Evolutionary conservation across 2,113 vertebrate genomes (phyloP), one percentile per base, ranked within the genome.

Genomic region (Heterotis niloticus): DNA sequence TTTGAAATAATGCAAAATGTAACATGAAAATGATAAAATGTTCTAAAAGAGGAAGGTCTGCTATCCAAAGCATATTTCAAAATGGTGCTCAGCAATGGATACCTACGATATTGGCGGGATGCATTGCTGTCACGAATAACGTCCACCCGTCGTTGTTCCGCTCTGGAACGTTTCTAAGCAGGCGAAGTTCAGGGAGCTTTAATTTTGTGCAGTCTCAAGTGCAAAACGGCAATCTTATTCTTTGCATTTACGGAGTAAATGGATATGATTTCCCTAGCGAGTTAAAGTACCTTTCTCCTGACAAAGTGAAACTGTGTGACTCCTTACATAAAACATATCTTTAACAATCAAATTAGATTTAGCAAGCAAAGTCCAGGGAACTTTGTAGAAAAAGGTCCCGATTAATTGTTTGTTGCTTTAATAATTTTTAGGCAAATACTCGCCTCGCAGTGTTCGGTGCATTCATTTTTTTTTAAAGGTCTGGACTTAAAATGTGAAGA

Each of bases 371-470:
- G 52, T 67, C 10, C 72, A 34, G 5, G 66, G 59, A 65, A 20
- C 56, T 76, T 12, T 10, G 20, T 16, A 59, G 20, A 17, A 24
- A 73, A 56, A 72, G 44, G 44, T 20, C 29, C 23, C 5, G 72
- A 5, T 62, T 9, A 52, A 67, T 59, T 75, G n/a, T 56, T 79
- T 59, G 51, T 26, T 9, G 17, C 26, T 78, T 65, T 14, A 66
- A 18, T 84, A 81, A 83, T 82, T 86, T 85, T 80, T 83, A 84
- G 85, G 82, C 69, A 71, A 82, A 84, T 83, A 70, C 24, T 17
- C 29, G 24, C 68, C 56, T 81, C 70, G 56, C 78, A 81, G 24
- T 82, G 71, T 74, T 64, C 77, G 52, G 78, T 18, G 23, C 60
- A 44, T 68, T 44, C 78, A 34, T 64, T 52, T 73, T n/a, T 83